Base-by-base conservation (phyloP, 2,797 vertebrate genomes). In the Chelmon rostratus region DNA sequence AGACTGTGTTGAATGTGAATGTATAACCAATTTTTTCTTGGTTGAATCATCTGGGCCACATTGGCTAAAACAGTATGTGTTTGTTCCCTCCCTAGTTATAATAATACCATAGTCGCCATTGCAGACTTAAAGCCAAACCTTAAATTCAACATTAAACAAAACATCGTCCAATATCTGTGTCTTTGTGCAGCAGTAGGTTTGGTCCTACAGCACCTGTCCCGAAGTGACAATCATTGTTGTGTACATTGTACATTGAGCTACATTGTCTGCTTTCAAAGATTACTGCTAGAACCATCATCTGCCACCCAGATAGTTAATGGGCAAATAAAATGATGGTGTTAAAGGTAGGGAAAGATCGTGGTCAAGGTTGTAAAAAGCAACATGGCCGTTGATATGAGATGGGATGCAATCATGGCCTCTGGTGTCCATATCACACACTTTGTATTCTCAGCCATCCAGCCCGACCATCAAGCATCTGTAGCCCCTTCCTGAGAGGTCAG, bases 341-440 rank as follows among this genome's bases (percentile, higher is more conserved):
- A 33, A 42, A 15, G 3, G 25, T 8, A 49, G 25, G 19, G 12
- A 53, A 31, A 42, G 12, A 38, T 72, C 1, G 10, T 61, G 57
- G 33, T 50, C 25, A 16, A 35, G 13, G 31, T 31, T 31, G 19
- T n/a, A 40, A 61, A 50, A 71, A 28, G n/a, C 11, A 72, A 35
- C 1, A 1, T 52, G 15, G n/a, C 23, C 3, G 28, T 21, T 49
- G 6, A 52, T 40, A 21, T 9, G 18, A 63, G 25, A 35, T 19
- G 4, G 50, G 61, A 37, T 10, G 0, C 38, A 19, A 28, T 46
- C 37, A 23, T 3, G 3, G 35, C 35, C 35, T 44, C 70, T 63
- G 49, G 37, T 62, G 25, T 68, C 64, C 63, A 59, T 35, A 71
- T 71, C 37, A 42, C 62, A 47, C 56, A 68, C 23, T 72, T 47